Conservation (phyloP, 2,888 invertebrate genomes). For the Caradrina clavipalpis region DNA sequence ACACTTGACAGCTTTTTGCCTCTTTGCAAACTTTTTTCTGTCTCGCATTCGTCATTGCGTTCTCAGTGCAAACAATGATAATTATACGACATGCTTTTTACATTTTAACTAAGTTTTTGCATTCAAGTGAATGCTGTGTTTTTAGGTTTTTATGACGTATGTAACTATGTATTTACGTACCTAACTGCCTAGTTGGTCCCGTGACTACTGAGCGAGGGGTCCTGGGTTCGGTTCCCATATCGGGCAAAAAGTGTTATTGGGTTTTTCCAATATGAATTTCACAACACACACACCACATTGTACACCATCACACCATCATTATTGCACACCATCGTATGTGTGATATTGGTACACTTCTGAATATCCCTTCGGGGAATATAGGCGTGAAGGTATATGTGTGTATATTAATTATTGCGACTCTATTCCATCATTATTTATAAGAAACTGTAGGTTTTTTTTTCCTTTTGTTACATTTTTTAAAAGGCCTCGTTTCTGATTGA, state of each 20-base stretch:
- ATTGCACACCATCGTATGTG: too few species aligned
- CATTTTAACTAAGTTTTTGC: slow-evolving; percentile 41
- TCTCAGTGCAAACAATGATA: slow-evolving; percentile 33
- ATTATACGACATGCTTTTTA: slow-evolving; percentile 23
- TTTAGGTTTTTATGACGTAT: slow-evolving; percentile 20
- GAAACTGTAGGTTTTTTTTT: too few species aligned
- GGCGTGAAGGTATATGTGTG: too few species aligned
- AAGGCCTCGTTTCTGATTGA: slow-evolving; percentile 2
- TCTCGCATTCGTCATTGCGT: slow-evolving; percentile 7
- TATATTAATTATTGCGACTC: background rate
- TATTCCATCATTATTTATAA: background rate
- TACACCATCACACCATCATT: too few species aligned
- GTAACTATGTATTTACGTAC: background rate
- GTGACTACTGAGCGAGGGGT: too few species aligned
- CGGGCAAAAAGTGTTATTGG: too few species aligned
- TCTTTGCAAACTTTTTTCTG: slow-evolving; percentile 22
- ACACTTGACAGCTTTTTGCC: slow-evolving; percentile 11
- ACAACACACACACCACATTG: too few species aligned
- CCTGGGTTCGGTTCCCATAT: too few species aligned
- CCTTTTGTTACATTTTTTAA: background rate
- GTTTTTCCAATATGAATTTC: too few species aligned
- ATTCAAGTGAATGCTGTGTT: slow-evolving; percentile 15
- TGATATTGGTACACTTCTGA: too few species aligned
- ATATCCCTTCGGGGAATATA: too few species aligned
- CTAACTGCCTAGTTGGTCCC: too few species aligned